Evolutionary conservation across 2,113 vertebrate genomes (phyloP), one percentile per base, ranked within the genome.

Genomic region (Glaucomys volans): DNA sequence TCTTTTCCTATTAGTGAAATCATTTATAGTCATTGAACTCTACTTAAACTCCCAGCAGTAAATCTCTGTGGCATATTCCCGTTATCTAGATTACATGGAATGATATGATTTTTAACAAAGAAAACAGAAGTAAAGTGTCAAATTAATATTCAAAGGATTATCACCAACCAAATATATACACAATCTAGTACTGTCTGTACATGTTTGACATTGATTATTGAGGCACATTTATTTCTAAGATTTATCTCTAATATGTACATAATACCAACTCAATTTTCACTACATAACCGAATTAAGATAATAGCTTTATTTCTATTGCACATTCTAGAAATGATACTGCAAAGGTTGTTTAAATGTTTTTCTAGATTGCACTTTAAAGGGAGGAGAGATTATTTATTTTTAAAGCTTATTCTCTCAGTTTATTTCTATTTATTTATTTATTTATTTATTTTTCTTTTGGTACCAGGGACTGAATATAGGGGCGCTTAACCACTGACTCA

Each of bases 1-100:
- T 94, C 95, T 96, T 90, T 95, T 97, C 94, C 97, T 97, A 94
- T 98, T 98, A 98, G 74, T 85, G 77, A 97, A 96, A 92, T 87
- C 90, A 50, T 96, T 97, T 64, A 93, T 81, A 98, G 93, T 91
- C 96, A 98, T 28, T 96, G 92, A 98, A 91, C 35, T 52, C 26
- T 95, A 26, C 5, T 74, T 96, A 96, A 98, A 92, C 82, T 91
- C 52, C 5, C 82, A 95, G 94, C 0, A 16, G 47, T 37, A 83
- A 87, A 30, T 62, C 18, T n/a, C 35, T 57, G 67, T 24, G 59
- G 42, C 62, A 64, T 28, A 87, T 24, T 75, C 28, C 47, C 44
- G 30, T 57, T 95, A 76, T 90, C 52, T 77, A 66, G 75, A 71
- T 74, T 72, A 84, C 11, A 24, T 85, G 81, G 71, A 40, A 71